Evolutionary conservation across 2,113 vertebrate genomes (phyloP).

Genomic region (Rhea pennata): DNA sequence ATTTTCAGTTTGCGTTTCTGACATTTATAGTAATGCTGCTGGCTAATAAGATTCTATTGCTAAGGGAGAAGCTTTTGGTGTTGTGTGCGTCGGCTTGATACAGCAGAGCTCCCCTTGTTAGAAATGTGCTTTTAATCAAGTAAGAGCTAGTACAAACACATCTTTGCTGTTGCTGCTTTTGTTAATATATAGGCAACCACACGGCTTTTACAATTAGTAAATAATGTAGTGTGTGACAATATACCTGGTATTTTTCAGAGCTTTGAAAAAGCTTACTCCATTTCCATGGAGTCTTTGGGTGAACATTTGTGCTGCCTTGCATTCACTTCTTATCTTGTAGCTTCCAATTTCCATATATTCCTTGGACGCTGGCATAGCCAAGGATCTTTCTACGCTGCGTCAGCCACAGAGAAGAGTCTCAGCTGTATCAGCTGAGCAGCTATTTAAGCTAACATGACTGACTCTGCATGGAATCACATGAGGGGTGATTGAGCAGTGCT

Average conservation of each 20-base stretch:
- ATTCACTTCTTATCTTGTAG: background rate
- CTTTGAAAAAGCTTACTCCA: background rate
- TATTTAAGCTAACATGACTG: background rate
- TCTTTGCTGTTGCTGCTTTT: background rate
- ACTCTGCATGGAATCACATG: background rate
- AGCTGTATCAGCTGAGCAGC: background rate
- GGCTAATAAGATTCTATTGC: background rate
- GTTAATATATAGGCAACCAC: background rate
- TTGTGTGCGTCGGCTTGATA: background rate
- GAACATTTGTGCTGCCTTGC: background rate
- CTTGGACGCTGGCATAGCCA: background rate
- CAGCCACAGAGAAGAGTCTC: background rate
- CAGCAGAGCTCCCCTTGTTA: background rate
- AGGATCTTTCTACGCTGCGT: background rate
- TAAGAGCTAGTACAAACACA: background rate
- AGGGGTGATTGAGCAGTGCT: background rate
- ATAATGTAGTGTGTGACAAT: background rate
- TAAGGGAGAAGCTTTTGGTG: background rate
- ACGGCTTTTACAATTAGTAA: background rate
- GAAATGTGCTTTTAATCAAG: background rate
- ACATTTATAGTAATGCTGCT: background rate
- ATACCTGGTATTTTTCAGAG: background rate
- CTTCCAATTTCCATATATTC: background rate
- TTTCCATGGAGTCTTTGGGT: background rate
- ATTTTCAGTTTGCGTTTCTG: background rate